Evolutionary conservation across 2,797 vertebrate genomes (phyloP).

Genomic region (Yasuhikotakia modesta): DNA sequence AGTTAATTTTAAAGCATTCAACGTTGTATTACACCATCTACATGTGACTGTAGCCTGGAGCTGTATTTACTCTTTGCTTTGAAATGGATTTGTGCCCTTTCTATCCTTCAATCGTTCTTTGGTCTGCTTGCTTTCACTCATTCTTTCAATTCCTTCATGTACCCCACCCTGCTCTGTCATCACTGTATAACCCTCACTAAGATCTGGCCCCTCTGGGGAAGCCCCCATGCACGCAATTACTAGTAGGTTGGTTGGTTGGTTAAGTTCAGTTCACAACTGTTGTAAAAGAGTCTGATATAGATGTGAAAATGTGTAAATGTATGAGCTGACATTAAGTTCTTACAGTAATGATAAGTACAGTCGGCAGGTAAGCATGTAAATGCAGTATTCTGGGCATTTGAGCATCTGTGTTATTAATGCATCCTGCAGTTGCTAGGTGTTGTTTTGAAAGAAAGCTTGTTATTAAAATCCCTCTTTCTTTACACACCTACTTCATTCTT

Average conservation of each 20-base stretch:
- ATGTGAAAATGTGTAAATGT: background rate
- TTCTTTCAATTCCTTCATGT: slow-evolving; percentile 30
- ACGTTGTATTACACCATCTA: background rate
- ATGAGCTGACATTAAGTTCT: background rate
- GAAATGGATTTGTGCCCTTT: slow-evolving; percentile 1
- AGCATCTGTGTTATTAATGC: slow-evolving; percentile 6
- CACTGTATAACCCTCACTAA: slow-evolving; percentile 1
- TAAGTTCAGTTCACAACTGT: background rate
- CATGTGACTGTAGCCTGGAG: slow-evolving; percentile 12
- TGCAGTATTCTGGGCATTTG: background rate
- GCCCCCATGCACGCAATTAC: background rate
- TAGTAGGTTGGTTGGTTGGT: background rate
- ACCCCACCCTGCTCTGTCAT: slow-evolving; percentile 36
- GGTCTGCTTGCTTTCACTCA: slow-evolving; percentile 20
- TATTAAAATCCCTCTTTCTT: slow-evolving; percentile 18
- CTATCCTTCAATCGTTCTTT: slow-evolving; percentile 18
- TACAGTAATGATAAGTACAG: background rate
- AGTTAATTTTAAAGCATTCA: slow-evolving; percentile 3
- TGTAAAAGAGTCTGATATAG: background rate
- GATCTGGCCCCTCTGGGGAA: slow-evolving; percentile 3
- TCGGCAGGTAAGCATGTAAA: background rate
- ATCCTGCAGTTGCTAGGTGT: background rate
- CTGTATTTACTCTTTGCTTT: slow-evolving; percentile 36
- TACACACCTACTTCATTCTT: slow-evolving; percentile 7
- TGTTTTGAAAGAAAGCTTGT: slow-evolving; percentile 24